Evolutionary conservation across 1,140 invertebrate species (phyloP).

Genomic region (roundworm (Caenorhabditis elegans)): WBcel235 BX284603.4:2205501-2206000

Average conservation of each 20-base stretch:
- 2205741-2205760: neutral
- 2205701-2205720: constrained; percentile 33
- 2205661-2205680: constrained; percentile 33
- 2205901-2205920: too few species aligned
- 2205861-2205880: too few species aligned
- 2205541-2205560: too few species aligned
- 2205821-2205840: neutral
- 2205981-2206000: too few species aligned
- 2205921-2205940: too few species aligned
- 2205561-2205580: neutral
- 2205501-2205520: too few species aligned
- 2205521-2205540: too few species aligned
- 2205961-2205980: too few species aligned
- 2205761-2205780: too few species aligned
- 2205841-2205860: neutral
- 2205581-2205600: constrained; percentile 20
- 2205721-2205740: constrained; percentile 26
- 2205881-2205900: too few species aligned
- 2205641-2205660: neutral
- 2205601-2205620: constrained; percentile 13
- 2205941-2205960: too few species aligned
- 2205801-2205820: neutral
- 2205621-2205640: neutral
- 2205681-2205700: constrained; percentile 33
- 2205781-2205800: neutral